These are phyloP conservation scores for Stictonetta naevosa DNA, from an alignment of 2,113 vertebrate genomes.

Conservation along the genomic window DNA sequence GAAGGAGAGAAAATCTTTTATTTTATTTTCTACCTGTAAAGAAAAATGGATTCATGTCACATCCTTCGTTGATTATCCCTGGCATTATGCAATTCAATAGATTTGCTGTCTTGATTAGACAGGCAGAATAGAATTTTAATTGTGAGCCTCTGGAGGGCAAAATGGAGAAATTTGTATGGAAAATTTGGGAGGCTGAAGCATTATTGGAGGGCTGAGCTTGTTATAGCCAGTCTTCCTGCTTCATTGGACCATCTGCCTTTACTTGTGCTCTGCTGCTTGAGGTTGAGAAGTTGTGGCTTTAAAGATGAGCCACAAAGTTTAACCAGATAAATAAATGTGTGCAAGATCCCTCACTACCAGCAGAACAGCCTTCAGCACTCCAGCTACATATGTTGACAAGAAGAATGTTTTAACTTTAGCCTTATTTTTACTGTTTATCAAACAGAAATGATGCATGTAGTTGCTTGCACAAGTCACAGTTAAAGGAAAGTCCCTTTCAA, in stretches of 20 bases:
- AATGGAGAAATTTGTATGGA: constrained; percentile 59
- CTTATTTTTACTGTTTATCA: constrained; percentile 64
- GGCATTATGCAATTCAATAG: constrained; percentile 73
- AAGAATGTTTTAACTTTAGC: constrained; percentile 52
- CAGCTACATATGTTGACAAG: constrained; percentile 45
- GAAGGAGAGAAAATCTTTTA: constrained; percentile 48
- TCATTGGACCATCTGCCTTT: constrained; percentile 59
- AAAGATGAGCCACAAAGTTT: constrained; percentile 50
- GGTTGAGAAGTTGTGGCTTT: constrained; percentile 64
- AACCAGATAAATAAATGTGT: constrained; percentile 68
- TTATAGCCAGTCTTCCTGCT: constrained; percentile 63
- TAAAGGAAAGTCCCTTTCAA: constrained; percentile 29
- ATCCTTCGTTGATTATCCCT: constrained; percentile 66
- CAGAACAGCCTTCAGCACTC: constrained; percentile 43
- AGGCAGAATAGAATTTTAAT: constrained; percentile 73
- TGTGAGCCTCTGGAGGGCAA: constrained; percentile 61
- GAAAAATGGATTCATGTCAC: constrained; percentile 71
- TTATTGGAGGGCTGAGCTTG: constrained; percentile 60
- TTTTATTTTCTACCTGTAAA: constrained; percentile 65
- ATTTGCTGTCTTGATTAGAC: constrained; percentile 73
- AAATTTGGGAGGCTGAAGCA: constrained; percentile 27
- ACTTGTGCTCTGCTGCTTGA: constrained; percentile 60
- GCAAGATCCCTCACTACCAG: constrained; percentile 5
- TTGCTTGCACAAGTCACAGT: constrained; percentile 11
- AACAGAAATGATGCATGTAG: constrained; percentile 27